Base-by-base conservation (phyloP, 2,888 invertebrate genomes). In the Sesia apiformis region DNA sequence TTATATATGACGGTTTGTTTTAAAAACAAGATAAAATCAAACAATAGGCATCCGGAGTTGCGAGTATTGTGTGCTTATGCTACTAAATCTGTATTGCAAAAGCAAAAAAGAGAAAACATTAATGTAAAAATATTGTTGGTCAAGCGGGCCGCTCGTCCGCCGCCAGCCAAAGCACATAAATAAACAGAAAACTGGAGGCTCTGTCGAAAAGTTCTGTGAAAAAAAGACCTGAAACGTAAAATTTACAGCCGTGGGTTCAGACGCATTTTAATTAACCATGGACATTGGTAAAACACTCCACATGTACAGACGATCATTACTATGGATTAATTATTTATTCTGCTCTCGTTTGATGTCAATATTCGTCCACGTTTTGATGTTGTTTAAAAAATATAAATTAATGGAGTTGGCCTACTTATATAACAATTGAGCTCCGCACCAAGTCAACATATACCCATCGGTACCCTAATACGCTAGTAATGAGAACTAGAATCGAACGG, bases 131-230 rank as follows among this genome's bases (percentile, higher is more conserved):
- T 82, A 81, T 79, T 77, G 81, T 84, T 69, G 79, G 79, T 75
- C 76, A 78, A 79, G 75, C 78, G 72, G 67, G 66, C 73, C 70
- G 74, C 75, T 79, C 75, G 77, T 75, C 76, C 72, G 73, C 69
- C 72, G 76, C 71, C 73, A 72, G 78, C 77, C 72, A 84, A 85
- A 84, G 84, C 87, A 81, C 87, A 84, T 88, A 88, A 87, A 88
- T 88, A 88, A 88, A 87, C 85, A 85, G 80, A 69, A 67, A 83
- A 84, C 84, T 85, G 86, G 81, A 82, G 81, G 84, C 76, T 80
- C 76, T 76, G 87, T 85, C 81, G 81, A 80, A 87, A 87, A 88
- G 85, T 88, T 83, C 69, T 68, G 63, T 64, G 52, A 76, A 81
- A 84, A 65, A 78, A 81, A 81, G 78, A 73, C 75, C 72, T 73